Evolutionary conservation across 2,888 invertebrate species (phyloP).

Genomic region (Dione vanillae): DNA sequence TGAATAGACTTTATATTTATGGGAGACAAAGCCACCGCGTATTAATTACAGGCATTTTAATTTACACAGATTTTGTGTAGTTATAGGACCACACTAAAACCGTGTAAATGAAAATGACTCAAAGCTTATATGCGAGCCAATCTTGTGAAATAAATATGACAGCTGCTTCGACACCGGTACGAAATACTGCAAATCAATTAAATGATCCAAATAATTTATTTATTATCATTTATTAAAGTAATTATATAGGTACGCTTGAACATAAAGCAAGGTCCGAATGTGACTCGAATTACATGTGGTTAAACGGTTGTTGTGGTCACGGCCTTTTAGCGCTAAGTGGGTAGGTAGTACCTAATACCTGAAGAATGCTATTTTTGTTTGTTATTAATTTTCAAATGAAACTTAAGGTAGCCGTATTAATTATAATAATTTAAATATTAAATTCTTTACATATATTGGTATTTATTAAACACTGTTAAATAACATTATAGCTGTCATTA

Average conservation of each 20-base stretch:
- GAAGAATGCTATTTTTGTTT: not conserved
- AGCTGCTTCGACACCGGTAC: too few relatives aligned
- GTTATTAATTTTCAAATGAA: not conserved
- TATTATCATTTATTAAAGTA: conserved; percentile 10
- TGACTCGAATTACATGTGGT: conserved; percentile 45
- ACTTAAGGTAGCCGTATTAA: too few relatives aligned
- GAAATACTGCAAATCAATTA: not conserved
- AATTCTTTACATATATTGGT: too few relatives aligned
- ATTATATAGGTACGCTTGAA: conserved; percentile 7
- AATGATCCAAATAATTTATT: not conserved
- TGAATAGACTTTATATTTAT: conserved; percentile 67
- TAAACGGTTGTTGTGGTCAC: conserved; percentile 38
- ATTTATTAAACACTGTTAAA: too few relatives aligned
- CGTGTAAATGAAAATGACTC: not conserved
- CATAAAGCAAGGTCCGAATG: conserved; percentile 40
- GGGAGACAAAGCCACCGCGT: conserved; percentile 63
- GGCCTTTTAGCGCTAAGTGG: conserved; percentile 9
- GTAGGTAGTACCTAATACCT: not conserved
- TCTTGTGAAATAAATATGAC: too few relatives aligned
- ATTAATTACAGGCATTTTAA: not conserved
- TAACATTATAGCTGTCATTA: too few relatives aligned
- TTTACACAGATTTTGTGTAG: not conserved
- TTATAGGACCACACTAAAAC: too few relatives aligned
- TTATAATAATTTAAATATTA: too few relatives aligned
- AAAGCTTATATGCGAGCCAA: too few relatives aligned